Conservation (phyloP, 2,797 vertebrate genomes). For the Eupleurogrammus muticus region DNA sequence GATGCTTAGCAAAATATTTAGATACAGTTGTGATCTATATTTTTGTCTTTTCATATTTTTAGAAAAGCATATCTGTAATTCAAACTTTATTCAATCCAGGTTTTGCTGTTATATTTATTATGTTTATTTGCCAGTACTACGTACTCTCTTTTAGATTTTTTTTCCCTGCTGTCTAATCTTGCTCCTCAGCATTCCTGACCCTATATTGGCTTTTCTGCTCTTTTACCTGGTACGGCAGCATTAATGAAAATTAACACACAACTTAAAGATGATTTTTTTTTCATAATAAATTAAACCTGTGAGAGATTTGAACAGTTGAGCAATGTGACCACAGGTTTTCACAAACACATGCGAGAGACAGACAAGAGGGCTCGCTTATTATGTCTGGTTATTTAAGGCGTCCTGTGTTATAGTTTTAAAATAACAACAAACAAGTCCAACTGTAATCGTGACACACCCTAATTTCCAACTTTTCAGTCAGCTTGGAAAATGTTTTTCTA, state of each 20-base stretch:
- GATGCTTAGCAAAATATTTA: slow-evolving; percentile 23
- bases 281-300: slow-evolving; percentile 43
- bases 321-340: slow-evolving; percentile 64
- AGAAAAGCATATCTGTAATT: slow-evolving; percentile 15
- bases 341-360: slow-evolving; percentile 56
- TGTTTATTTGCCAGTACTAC: slow-evolving; percentile 26
- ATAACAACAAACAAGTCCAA: slow-evolving; percentile 75
- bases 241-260: slow-evolving; percentile 32
- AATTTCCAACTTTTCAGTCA: slow-evolving; percentile 80
- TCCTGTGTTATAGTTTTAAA: slow-evolving; percentile 67
- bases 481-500: slow-evolving; percentile 77
- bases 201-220: slow-evolving; percentile 8
- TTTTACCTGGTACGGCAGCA: slow-evolving; percentile 27
- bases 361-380: slow-evolving; percentile 51
- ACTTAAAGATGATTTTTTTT: slow-evolving; percentile 26
- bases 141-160: slow-evolving; percentile 36
- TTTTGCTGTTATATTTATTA: slow-evolving; percentile 46
- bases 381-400: slow-evolving; percentile 67
- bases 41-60: slow-evolving; percentile 29
- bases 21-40: slow-evolving; percentile 8
- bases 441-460: slow-evolving; percentile 80
- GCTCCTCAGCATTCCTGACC: slow-evolving; percentile 24
- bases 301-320: slow-evolving; percentile 39
- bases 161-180: slow-evolving; percentile 10
- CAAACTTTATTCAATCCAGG: slow-evolving; percentile 25